phyloP scores from a whole-genome alignment of 2,888 invertebrate genomes.

The Axea sp. region DNA sequence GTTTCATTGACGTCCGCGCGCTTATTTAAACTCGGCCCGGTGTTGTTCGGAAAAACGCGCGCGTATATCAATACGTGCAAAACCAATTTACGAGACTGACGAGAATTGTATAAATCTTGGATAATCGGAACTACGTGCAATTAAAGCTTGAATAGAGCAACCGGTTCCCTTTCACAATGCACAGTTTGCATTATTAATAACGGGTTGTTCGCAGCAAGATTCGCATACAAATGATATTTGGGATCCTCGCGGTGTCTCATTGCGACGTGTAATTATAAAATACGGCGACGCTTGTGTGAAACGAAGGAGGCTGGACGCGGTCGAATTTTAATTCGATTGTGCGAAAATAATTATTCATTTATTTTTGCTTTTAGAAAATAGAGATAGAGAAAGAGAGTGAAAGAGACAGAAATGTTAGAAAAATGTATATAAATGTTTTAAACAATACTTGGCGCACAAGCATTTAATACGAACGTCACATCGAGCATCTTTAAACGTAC shows the following conservation, averaged over 20 bases:
- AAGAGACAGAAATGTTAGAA: too few relatives aligned
- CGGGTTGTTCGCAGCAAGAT: slow-evolving; percentile 48
- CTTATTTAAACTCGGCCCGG: slow-evolving; percentile 44
- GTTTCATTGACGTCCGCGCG: too few relatives aligned
- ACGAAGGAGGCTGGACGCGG: not conserved
- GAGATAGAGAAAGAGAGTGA: too few relatives aligned
- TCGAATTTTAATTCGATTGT: slow-evolving; percentile 1
- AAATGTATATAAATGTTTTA: too few relatives aligned
- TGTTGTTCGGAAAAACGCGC: slow-evolving; percentile 5
- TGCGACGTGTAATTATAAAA: slow-evolving; percentile 39
- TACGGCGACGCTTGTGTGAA: slow-evolving; percentile 25
- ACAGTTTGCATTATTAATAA: slow-evolving; percentile 61
- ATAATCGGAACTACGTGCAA: slow-evolving; percentile 61
- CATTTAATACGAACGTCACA: too few relatives aligned
- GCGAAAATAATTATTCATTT: not conserved
- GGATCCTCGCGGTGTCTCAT: slow-evolving; percentile 14
- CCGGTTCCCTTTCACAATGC: slow-evolving; percentile 49
- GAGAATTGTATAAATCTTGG: slow-evolving; percentile 60
- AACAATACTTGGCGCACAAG: too few relatives aligned
- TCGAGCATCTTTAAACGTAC: too few relatives aligned
- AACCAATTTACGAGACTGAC: slow-evolving; percentile 47
- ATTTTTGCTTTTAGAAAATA: too few relatives aligned
- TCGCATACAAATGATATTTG: slow-evolving; percentile 56
- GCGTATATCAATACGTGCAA: slow-evolving; percentile 51
- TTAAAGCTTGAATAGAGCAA: slow-evolving; percentile 60